Conservation (phyloP, 2,888 invertebrate genomes). For the Embidobia sp. region DNA sequence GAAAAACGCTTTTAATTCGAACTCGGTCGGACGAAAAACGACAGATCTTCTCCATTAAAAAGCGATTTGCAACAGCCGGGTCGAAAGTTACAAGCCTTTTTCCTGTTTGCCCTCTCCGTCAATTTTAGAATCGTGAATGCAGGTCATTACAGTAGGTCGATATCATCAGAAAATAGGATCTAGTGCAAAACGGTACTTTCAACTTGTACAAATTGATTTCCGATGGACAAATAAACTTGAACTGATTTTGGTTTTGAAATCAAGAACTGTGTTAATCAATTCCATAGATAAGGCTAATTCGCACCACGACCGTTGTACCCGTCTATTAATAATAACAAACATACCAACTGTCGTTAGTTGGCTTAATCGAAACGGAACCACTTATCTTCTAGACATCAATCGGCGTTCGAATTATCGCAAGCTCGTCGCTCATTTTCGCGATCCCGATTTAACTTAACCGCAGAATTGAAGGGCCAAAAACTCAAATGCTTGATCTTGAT, state of each 20-base stretch:
- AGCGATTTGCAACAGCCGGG: neutral
- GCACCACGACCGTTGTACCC: neutral
- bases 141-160: constrained; percentile 47
- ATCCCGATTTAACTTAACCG: constrained; percentile 13
- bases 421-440: constrained; percentile 2
- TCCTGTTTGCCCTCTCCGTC: constrained; percentile 34
- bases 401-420: neutral
- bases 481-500: neutral
- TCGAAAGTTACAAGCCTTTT: constrained; percentile 32
- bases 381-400: no score
- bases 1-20: constrained; percentile 23
- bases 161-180: constrained; percentile 34
- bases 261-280: constrained; percentile 44
- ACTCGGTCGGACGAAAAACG: no score
- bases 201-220: constrained; percentile 53
- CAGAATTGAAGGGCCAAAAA: no score
- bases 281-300: constrained; percentile 26
- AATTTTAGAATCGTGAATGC: constrained; percentile 40
- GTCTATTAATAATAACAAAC: no score
- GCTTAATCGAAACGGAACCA: no score
- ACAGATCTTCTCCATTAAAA: no score
- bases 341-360: no score
- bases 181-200: constrained; percentile 58
- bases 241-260: constrained; percentile 48
- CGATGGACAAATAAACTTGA: constrained; percentile 53